Evolutionary conservation across 2,888 invertebrate genomes (phyloP), one percentile per base, ranked within the genome.

Genomic region (Melanostoma mellinum): DNA sequence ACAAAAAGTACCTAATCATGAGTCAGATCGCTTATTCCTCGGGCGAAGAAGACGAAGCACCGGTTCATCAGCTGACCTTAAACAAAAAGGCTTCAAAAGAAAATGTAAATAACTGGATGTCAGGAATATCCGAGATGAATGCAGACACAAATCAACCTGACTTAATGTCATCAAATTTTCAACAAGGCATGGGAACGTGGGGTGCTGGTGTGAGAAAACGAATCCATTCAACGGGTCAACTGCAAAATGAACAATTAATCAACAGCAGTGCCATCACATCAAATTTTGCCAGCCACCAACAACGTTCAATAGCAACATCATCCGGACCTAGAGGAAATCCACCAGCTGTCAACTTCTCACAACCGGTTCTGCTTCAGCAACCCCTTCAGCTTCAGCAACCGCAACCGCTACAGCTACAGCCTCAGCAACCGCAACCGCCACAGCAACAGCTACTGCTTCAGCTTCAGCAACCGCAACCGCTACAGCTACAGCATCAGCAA

Each of bases 1-100:
- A 4, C n/a, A 71, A 58, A 40, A 71, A 71, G 2, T 50, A 58
- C 3, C 38, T 50, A 50, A 32, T 71, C 3, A 5, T 71, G 50
- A 50, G n/a, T 40, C 50, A 35, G 42, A 33, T 10, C 3, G 3
- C 50, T 10, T 40, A 71, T 42, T 60, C 58, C 2, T 63, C 48
- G 0, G 69, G 58, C 0, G 38, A 50, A 2, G 58, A 58, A 4
- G 50, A 50, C 20, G 38, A 56, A n/a, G 44, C 20, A 20, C 20
- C 20, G 1, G 20, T 20, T 20, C 20, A 20, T 20, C 20, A 20
- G 20, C 20, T 20, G 20, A 20, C 20, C 20, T 20, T 20, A 20
- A 20, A 20, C 20, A 20, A 20, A 20, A 20, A 20, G 20, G 20
- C 20, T 20, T 20, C 46, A 2, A 55, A 46, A 2, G n/a, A 3